Conservation (phyloP, 2,888 invertebrate genomes). For the Diarsia rubi region DNA sequence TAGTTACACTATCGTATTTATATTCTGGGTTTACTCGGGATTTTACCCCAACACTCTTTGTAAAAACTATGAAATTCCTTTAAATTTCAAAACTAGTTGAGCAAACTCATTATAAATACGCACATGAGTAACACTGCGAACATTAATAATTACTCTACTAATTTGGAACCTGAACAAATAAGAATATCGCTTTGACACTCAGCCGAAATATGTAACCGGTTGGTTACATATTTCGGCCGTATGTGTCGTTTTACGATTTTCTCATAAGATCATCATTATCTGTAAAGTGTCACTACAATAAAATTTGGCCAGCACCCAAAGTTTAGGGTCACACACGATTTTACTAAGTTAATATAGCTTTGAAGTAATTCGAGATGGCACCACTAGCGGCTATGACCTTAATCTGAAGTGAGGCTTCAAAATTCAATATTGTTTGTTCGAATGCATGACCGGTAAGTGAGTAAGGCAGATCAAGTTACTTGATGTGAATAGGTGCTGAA, state of each 20-base stretch:
- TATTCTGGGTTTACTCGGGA: neutral
- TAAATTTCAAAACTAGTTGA: neutral
- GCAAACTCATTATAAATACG: neutral
- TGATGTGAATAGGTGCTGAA: neutral
- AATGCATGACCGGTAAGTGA: neutral
- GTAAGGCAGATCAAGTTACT: neutral
- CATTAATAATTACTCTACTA: neutral
- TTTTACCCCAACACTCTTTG: neutral
- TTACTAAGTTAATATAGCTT: slow-evolving; percentile 26
- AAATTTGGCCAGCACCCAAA: slow-evolving; percentile 19
- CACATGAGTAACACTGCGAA: neutral
- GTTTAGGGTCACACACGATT: slow-evolving; percentile 22
- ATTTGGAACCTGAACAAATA: slow-evolving; percentile 5
- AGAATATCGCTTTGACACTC: neutral
- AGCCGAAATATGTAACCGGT: too few species aligned
- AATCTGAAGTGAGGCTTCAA: slow-evolving; percentile 56
- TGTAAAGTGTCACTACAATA: slow-evolving; percentile 7
- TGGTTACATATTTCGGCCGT: neutral
- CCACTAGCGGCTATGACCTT: slow-evolving; percentile 17
- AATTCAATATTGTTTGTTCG: slow-evolving; percentile 58
- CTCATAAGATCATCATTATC: neutral
- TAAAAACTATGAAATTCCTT: too few species aligned
- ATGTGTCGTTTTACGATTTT: slow-evolving; percentile 6
- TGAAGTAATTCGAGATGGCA: slow-evolving; percentile 47
- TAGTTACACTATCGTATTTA: neutral